Evolutionary conservation across 2,797 vertebrate species (phyloP).

Genomic region (Lacerta viridis): DNA sequence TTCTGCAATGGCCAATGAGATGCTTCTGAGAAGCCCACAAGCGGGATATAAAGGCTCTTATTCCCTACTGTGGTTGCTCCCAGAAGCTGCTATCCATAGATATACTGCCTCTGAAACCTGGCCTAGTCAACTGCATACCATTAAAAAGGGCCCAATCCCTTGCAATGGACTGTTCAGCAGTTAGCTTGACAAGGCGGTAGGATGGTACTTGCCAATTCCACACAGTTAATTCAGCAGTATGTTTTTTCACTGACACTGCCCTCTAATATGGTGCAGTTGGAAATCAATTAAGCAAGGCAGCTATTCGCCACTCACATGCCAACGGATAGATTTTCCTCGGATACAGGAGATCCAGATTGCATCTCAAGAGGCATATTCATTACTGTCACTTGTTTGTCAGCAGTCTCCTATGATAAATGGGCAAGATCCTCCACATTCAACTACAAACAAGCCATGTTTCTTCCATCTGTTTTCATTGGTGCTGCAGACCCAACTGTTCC

Average conservation of each 20-base stretch:
- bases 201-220: constrained; percentile 27
- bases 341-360: constrained; percentile 72
- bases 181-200: not conserved
- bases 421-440: constrained; percentile 51
- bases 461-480: constrained; percentile 72
- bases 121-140: not conserved
- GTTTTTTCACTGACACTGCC: constrained; percentile 28
- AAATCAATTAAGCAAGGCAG: constrained; percentile 52
- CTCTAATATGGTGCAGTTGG: constrained; percentile 37
- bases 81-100: not conserved
- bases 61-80: too few species aligned
- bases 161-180: constrained; percentile 29
- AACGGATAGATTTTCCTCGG: constrained; percentile 60
- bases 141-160: not conserved
- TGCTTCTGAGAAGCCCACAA: not conserved
- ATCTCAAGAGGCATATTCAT: constrained; percentile 74
- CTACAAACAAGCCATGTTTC: constrained; percentile 54
- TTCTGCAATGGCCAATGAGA: not conserved
- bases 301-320: constrained; percentile 55
- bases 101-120: not conserved
- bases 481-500: constrained; percentile 60
- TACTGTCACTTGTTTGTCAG: constrained; percentile 76
- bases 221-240: not conserved
- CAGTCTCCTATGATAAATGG: constrained; percentile 77
- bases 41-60: not conserved